phyloP scores from a whole-genome alignment of 2,113 vertebrate genomes.

The Balaenoptera acutorostrata region DNA sequence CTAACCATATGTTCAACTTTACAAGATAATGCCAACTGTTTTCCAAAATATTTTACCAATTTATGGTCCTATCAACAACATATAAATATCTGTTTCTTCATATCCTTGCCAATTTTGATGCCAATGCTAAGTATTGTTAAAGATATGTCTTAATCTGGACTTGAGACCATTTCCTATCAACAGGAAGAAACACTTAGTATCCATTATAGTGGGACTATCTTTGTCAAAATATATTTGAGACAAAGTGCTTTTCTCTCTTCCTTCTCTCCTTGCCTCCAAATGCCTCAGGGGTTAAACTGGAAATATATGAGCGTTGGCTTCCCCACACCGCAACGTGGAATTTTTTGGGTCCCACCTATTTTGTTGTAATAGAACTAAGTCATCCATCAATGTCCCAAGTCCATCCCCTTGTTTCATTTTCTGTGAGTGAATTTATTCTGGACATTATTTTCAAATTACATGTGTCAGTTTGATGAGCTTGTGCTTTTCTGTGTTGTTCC shows the following conservation, averaged over 20 bases:
- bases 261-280: neutral
- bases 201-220: neutral
- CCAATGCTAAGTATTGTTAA: neutral
- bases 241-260: neutral
- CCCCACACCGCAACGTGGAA: neutral
- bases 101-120: neutral
- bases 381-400: slow-evolving; percentile 32
- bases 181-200: neutral
- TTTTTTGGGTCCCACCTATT: neutral
- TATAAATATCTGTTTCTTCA: neutral
- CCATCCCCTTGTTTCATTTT: slow-evolving; percentile 7
- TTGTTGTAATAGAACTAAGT: neutral
- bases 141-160: neutral
- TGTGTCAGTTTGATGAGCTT: slow-evolving; percentile 54
- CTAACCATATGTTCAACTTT: neutral
- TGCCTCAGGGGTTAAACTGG: neutral
- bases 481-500: slow-evolving; percentile 23
- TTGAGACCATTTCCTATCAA: neutral
- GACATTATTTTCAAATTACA: slow-evolving; percentile 55
- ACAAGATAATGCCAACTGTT: neutral
- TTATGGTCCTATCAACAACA: neutral
- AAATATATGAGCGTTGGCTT: neutral
- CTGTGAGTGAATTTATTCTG: slow-evolving; percentile 55
- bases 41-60: neutral
- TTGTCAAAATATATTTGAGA: neutral